phyloP scores from a whole-genome alignment of 2,888 invertebrate species.

The Tenthredo amoena region DNA sequence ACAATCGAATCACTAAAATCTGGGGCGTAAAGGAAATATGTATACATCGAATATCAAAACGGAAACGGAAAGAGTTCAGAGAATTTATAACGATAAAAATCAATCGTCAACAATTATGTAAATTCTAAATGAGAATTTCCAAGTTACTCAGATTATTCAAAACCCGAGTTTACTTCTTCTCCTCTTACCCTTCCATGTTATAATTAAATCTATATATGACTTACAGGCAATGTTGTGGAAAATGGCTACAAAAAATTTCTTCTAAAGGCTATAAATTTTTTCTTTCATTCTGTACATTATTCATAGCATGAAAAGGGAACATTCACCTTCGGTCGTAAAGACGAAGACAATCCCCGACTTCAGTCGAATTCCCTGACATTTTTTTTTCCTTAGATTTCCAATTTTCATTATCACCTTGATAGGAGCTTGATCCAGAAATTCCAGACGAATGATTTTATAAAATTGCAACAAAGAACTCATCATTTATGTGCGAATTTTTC shows the following conservation, averaged over 20 bases:
- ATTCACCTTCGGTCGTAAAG: background rate
- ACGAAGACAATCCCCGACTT: background rate
- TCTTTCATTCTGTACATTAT: background rate
- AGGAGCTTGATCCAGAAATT: background rate
- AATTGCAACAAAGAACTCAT: too few relatives aligned
- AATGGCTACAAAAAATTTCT: too few relatives aligned
- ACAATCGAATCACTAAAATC: constrained; percentile 56
- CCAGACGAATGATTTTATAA: too few relatives aligned
- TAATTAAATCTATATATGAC: too few relatives aligned
- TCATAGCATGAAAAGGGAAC: too few relatives aligned
- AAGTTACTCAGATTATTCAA: too few relatives aligned
- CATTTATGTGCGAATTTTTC: too few relatives aligned
- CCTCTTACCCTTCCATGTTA: too few relatives aligned
- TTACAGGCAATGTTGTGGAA: background rate
- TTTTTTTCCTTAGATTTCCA: background rate
- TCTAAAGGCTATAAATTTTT: background rate
- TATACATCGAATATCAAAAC: background rate
- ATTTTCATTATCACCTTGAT: background rate
- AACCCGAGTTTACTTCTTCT: too few relatives aligned
- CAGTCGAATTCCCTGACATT: background rate
- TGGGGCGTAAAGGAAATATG: constrained; percentile 29
- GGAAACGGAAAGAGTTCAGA: background rate
- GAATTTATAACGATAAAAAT: background rate
- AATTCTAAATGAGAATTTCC: background rate
- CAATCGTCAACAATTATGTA: background rate